phyloP scores from a whole-genome alignment of 2,797 vertebrate genomes.

The Melanotaenia maccullochi region DNA sequence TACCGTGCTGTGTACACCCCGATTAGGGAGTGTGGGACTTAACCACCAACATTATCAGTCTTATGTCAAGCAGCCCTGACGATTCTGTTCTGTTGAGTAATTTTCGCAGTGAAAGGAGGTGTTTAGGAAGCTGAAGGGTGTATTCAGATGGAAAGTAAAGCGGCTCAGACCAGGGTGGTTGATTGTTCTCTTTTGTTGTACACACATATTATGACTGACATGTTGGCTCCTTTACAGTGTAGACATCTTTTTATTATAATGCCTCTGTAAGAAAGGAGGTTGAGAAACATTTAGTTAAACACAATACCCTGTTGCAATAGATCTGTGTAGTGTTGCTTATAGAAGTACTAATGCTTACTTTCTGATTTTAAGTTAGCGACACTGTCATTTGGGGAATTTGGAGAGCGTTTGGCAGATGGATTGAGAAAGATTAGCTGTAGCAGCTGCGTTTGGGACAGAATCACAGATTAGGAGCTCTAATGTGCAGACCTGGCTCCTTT shows the following conservation, averaged over 20 bases:
- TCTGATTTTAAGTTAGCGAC: conserved; percentile 76
- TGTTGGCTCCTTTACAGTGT: background rate
- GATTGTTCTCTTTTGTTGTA: conserved; percentile 12
- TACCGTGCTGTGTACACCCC: conserved; percentile 76
- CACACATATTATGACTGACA: conserved; percentile 4
- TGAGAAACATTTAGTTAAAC: conserved; percentile 27
- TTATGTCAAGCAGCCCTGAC: conserved; percentile 72
- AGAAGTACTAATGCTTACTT: conserved; percentile 55
- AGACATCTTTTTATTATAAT: conserved; percentile 2
- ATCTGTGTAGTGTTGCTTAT: conserved; percentile 23
- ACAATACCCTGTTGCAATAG: conserved; percentile 22
- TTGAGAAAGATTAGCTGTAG: conserved; percentile 84
- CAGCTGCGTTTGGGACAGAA: conserved; percentile 88
- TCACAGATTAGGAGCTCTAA: conserved; percentile 86
- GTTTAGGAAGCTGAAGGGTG: conserved; percentile 44
- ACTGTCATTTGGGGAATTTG: conserved; percentile 82
- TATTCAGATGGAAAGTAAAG: conserved; percentile 30
- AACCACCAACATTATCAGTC: conserved; percentile 71
- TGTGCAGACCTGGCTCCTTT: conserved; percentile 85
- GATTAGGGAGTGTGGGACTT: conserved; percentile 77
- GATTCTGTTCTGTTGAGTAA: conserved; percentile 58
- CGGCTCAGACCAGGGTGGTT: background rate
- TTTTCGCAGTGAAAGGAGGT: conserved; percentile 54
- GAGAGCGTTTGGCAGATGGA: conserved; percentile 84
- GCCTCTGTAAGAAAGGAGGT: conserved; percentile 10